Evolutionary conservation across 2,113 vertebrate species (phyloP).

Genomic region (Falco punctatus): DNA sequence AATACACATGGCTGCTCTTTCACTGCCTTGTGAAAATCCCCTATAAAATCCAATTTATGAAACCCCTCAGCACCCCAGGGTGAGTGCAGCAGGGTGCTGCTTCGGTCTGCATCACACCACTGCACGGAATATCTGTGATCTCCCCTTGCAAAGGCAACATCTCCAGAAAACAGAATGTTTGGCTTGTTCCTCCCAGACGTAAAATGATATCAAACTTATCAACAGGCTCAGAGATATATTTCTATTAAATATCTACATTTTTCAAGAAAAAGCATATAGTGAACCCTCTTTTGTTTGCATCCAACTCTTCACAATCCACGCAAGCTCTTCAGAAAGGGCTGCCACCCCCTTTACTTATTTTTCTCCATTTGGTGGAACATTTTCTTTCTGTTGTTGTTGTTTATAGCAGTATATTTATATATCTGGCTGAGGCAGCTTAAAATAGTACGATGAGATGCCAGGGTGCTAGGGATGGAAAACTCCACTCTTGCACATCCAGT

Average conservation of each 20-base stretch:
- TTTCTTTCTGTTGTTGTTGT: not conserved
- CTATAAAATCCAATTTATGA: rapidly evolving
- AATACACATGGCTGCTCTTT: rapidly evolving
- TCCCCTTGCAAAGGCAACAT: not conserved
- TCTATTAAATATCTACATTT: not conserved
- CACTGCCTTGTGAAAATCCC: not conserved
- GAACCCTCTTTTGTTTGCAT: not conserved
- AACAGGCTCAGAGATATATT: not conserved
- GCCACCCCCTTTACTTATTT: not conserved
- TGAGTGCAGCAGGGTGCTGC: not conserved
- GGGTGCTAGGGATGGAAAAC: not conserved
- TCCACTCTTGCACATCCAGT: not conserved
- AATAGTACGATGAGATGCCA: not conserved
- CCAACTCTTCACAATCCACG: not conserved
- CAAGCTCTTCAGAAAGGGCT: not conserved
- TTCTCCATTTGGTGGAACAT: not conserved
- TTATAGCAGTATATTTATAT: not conserved
- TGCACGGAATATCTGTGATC: rapidly evolving
- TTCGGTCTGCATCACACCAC: rapidly evolving
- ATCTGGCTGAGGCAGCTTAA: not conserved
- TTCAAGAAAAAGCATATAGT: not conserved
- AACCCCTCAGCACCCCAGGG: not conserved
- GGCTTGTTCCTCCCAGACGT: not conserved
- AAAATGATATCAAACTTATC: not conserved
- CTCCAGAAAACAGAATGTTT: not conserved